These are phyloP conservation scores for Sacculina carcini DNA, from an alignment of 2,888 invertebrate species.

Conservation along the genomic window DNA sequence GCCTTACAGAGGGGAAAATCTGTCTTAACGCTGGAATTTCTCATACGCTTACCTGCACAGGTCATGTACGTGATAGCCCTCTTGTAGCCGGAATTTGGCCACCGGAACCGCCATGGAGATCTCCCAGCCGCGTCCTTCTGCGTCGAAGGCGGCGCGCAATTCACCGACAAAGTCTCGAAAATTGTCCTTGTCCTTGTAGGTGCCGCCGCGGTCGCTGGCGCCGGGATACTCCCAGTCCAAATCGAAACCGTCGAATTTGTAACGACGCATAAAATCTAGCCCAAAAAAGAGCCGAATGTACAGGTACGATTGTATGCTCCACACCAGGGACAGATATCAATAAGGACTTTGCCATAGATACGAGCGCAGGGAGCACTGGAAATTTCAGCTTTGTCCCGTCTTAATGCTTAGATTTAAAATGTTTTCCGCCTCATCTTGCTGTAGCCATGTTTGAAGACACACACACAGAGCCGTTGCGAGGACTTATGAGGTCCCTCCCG, in stretches of 20 bases:
- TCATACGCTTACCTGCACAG: conserved; percentile 23
- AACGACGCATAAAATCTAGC: conserved; percentile 24
- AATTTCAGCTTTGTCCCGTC: no score
- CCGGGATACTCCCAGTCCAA: conserved; percentile 39
- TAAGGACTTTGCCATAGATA: no score
- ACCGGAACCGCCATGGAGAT: conserved; percentile 15
- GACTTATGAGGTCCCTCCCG: no score
- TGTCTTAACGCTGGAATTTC: neutral
- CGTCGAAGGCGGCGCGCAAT: conserved; percentile 13
- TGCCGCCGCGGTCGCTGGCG: conserved; percentile 26
- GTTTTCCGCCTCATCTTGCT: no score
- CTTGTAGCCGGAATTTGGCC: conserved; percentile 25
- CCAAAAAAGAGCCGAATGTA: no score
- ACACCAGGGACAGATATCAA: no score
- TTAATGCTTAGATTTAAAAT: no score
- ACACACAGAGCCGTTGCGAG: no score
- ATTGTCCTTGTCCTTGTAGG: conserved; percentile 20
- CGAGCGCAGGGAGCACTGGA: no score
- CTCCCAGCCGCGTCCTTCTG: conserved; percentile 12
- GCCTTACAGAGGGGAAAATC: no score
- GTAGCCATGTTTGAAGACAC: no score
- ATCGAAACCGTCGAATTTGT: conserved; percentile 41
- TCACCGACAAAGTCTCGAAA: conserved; percentile 14
- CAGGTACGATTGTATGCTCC: no score
- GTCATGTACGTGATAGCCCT: conserved; percentile 33